These are phyloP conservation scores for Bungarus multicinctus DNA, from an alignment of 2,113 vertebrate species.

Conservation along the genomic window DNA sequence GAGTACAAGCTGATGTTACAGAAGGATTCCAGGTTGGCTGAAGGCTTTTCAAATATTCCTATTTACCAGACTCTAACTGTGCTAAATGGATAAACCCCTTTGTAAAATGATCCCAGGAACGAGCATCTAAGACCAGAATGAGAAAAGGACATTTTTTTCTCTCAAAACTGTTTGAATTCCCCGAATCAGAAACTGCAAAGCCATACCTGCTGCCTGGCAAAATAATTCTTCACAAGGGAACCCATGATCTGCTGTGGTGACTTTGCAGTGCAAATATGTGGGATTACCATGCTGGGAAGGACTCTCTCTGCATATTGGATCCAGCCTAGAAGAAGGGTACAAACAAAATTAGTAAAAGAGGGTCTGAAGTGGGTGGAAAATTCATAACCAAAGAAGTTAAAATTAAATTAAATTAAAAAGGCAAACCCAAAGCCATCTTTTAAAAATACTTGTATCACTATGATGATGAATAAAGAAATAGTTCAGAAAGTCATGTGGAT, in stretches of 20 bases:
- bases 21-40: not conserved
- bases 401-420: not conserved
- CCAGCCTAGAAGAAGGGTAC: slow-evolving; percentile 76
- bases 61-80: not conserved
- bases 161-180: not conserved
- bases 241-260: slow-evolving; percentile 98
- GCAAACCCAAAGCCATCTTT: not conserved
- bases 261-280: slow-evolving; percentile 91
- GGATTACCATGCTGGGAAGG: slow-evolving; percentile 85
- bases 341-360: fast-evolving
- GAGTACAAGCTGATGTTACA: not conserved
- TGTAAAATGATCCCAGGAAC: not conserved
- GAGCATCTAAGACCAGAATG: not conserved
- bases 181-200: not conserved
- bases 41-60: not conserved
- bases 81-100: not conserved
- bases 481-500: not conserved
- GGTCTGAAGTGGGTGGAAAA: not conserved
- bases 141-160: not conserved
- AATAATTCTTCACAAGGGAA: slow-evolving; percentile 91
- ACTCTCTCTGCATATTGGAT: slow-evolving; percentile 91
- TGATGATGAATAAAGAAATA: not conserved
- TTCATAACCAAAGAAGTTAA: not conserved
- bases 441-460: not conserved
- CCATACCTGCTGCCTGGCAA: slow-evolving; percentile 86